phyloP scores from a whole-genome alignment of 2,113 vertebrate genomes.

The Apteryx mantelli region DNA sequence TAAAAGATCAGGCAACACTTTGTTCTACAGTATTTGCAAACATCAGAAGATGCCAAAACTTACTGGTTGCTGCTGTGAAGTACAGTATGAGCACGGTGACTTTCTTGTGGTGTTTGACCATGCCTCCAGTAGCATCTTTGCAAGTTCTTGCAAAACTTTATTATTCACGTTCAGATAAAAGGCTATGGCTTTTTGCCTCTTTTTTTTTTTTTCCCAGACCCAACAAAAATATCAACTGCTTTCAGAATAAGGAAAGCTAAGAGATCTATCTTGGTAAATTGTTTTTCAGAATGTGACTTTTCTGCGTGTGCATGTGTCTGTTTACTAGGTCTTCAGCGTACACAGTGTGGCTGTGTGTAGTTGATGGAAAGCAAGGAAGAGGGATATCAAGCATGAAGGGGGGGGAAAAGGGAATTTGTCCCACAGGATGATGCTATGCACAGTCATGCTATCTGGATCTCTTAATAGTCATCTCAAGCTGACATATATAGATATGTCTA shows the following conservation, averaged over 20 bases:
- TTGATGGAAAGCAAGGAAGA: slow-evolving; percentile 5
- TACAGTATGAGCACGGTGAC: neutral
- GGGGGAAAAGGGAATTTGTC: neutral
- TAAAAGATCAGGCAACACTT: slow-evolving; percentile 42
- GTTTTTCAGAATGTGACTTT: neutral
- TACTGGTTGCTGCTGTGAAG: slow-evolving; percentile 11
- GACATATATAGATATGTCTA: neutral
- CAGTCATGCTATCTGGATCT: slow-evolving; percentile 29
- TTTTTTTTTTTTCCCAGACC: neutral
- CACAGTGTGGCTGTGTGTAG: neutral
- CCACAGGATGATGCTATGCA: neutral
- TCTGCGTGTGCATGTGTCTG: neutral
- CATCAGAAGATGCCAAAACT: slow-evolving; percentile 37
- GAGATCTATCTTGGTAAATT: neutral
- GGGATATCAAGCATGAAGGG: neutral
- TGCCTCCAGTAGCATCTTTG: neutral
- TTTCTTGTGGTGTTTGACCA: neutral
- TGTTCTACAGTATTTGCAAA: slow-evolving; percentile 33
- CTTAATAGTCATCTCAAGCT: slow-evolving; percentile 6
- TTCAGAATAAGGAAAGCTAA: neutral
- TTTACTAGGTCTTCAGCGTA: neutral
- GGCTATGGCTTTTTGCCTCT: neutral
- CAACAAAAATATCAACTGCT: neutral
- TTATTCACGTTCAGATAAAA: neutral
- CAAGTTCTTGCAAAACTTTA: neutral